Base-by-base conservation (phyloP, 2,888 invertebrate species). In the Drosophila robusta region DNA sequence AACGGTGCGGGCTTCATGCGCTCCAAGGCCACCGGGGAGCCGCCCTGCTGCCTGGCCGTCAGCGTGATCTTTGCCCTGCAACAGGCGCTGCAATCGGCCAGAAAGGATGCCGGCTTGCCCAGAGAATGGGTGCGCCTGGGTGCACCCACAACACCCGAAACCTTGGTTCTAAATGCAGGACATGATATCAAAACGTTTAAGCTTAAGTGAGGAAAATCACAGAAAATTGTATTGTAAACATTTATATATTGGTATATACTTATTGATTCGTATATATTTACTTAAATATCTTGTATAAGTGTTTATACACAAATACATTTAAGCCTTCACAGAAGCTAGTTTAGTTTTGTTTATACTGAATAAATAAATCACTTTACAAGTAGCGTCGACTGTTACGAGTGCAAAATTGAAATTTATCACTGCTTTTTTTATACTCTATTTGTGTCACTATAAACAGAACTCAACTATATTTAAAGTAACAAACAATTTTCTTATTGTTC, bases 21-120 rank as follows among this genome's bases (percentile, higher is more conserved):
- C 52, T 96, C 96, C 0, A 97, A 97, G 94, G 95, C 95, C 2
- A 94, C 94, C 9, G 95, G 94, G 1, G 95, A 95, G 80, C 95
- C 95, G 18, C 93, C 95, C 0, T 87, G 94, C 0, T 94, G 94
- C 70, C 83, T 95, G 46, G 91, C 94, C 0, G 91, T 93, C 0
- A 93, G 93, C 0, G 91, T 94, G 2, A 93, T 95, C 0, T 93
- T 95, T 72, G 96, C 96, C 0, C 91, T 96, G 5, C 93, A 96
- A 7, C 93, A 95, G 75, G 96, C 96, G 0, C 89, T 96, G 4
- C 93, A 95, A 67, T 93, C 95, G 0, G 95, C 95, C 0, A 93
- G 96, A 46, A 88, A 92, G 14, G 96, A 96, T 70, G 94, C 94
- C 1, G 95, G 95, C 12, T 77, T 93, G 6, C 70, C 79, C 1